Percentiles rank a stretch among this genome's conserved stretches.
phyloP scores from a whole-genome alignment of 2,888 invertebrate genomes.

The Aricia artaxerxes region DNA sequence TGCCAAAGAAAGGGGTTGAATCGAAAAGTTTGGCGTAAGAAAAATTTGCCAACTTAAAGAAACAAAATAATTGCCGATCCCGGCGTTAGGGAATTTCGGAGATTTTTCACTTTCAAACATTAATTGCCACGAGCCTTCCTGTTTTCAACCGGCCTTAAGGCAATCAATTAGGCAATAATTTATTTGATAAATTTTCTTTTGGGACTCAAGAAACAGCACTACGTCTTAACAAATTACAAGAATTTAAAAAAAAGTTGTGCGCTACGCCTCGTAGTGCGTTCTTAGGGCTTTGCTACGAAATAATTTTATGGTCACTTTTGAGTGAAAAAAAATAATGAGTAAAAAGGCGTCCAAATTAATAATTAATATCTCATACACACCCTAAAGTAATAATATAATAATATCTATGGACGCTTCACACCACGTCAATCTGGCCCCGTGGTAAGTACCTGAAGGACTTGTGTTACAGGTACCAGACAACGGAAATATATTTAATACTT shows the following conservation, averaged over 20 bases:
- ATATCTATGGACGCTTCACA: no score
- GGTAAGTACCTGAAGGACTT: no score
- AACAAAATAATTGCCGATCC: constrained; percentile 67
- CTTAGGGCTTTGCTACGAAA: neutral
- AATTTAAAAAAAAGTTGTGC: neutral
- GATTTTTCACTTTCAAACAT: constrained; percentile 78
- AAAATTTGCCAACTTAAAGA: constrained; percentile 75
- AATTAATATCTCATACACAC: no score
- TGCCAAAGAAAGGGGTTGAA: constrained; percentile 73
- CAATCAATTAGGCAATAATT: constrained; percentile 73
- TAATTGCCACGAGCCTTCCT: constrained; percentile 74
- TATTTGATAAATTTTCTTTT: constrained; percentile 44
- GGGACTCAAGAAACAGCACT: neutral
- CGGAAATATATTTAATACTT: no score
- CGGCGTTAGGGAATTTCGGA: constrained; percentile 61
- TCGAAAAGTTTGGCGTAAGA: constrained; percentile 72
- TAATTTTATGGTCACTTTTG: neutral
- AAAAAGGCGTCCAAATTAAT: neutral
- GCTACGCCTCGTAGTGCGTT: neutral
- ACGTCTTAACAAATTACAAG: neutral
- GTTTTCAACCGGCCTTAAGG: constrained; percentile 64
- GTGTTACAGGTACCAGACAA: no score
- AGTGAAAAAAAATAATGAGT: neutral
- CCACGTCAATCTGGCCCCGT: no score
- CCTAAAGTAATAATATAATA: no score